phyloP scores from a whole-genome alignment of 2,888 invertebrate genomes.

The Strigamia transsilvanica region DNA sequence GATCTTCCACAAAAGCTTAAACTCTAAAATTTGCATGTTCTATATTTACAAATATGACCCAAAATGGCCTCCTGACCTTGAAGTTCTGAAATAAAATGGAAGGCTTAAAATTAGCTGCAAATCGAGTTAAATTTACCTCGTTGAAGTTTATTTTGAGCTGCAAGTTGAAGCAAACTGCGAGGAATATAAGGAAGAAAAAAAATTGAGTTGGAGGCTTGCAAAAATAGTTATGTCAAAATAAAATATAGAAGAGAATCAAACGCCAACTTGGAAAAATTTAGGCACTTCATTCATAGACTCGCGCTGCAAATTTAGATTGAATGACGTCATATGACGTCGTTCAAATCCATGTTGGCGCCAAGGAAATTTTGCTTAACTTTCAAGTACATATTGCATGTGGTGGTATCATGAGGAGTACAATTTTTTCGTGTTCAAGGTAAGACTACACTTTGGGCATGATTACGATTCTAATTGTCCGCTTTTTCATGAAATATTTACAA shows the following conservation, averaged over 20 bases:
- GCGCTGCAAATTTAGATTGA: not conserved
- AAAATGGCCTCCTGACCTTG: constrained; percentile 38
- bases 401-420: not conserved
- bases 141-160: not conserved
- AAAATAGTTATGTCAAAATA: constrained; percentile 25
- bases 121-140: constrained; percentile 11
- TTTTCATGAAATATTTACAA: too few relatives aligned
- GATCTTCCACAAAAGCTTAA: not conserved
- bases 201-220: constrained; percentile 21
- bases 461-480: too few relatives aligned
- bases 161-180: not conserved
- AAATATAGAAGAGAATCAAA: constrained; percentile 6
- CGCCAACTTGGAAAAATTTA: not conserved
- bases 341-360: not conserved
- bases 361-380: not conserved
- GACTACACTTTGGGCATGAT: not conserved
- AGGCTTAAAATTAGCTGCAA: constrained; percentile 14
- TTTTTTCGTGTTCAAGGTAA: not conserved
- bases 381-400: not conserved
- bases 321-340: constrained; percentile 21
- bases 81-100: constrained; percentile 24
- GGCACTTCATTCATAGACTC: constrained; percentile 3
- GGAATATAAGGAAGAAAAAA: constrained; percentile 15
- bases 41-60: constrained; percentile 31
- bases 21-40: constrained; percentile 17